A percentile compares a stretch with the other conserved stretches of the same genome.
Evolutionary conservation across 2,113 vertebrate species (phyloP).

Genomic region (Platanista minor): DNA sequence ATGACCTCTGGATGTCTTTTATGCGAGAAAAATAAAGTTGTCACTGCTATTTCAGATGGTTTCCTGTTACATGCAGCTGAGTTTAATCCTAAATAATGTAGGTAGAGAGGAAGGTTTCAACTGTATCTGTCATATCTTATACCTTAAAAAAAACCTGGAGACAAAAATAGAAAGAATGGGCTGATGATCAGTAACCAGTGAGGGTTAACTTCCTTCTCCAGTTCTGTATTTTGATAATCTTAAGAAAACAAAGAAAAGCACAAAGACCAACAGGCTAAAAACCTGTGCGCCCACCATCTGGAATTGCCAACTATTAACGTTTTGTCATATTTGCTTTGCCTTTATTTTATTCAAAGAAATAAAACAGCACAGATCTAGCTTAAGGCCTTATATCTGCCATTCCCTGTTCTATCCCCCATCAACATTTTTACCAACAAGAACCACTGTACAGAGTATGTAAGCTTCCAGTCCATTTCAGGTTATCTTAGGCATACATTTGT

Average conservation of each 20-base stretch:
- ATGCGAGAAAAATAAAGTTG: neutral
- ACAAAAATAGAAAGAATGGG: neutral
- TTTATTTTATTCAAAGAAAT: conserved; percentile 45
- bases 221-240: conserved; percentile 9
- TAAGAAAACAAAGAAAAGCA: conserved; percentile 42
- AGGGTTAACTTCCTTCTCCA: neutral
- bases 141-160: neutral
- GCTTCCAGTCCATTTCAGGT: neutral
- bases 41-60: neutral
- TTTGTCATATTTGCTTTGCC: conserved; percentile 42
- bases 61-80: neutral
- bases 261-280: conserved; percentile 12
- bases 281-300: conserved; percentile 5
- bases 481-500: no score
- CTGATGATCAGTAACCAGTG: neutral
- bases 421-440: neutral
- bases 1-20: neutral
- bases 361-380: neutral
- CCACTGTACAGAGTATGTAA: accelerated
- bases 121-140: neutral
- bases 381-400: neutral
- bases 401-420: neutral
- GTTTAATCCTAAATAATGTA: neutral
- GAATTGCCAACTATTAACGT: conserved; percentile 48
- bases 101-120: neutral